These are phyloP conservation scores for Harmothoe impar DNA, from an alignment of 2,888 invertebrate species.

Conservation along the genomic window DNA sequence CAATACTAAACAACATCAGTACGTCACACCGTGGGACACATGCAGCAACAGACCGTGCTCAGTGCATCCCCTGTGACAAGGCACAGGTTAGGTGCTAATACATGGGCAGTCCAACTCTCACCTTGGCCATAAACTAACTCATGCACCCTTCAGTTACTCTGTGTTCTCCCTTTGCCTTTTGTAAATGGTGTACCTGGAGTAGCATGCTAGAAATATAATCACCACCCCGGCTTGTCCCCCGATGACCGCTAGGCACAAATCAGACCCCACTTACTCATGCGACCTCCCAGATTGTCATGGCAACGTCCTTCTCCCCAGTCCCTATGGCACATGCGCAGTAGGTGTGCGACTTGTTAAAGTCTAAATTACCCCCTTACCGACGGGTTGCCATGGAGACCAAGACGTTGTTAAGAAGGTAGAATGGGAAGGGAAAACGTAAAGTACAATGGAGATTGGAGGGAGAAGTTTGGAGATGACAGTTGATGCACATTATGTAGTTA, in stretches of 20 bases:
- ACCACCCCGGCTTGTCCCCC: neutral
- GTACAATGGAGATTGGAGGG: no score
- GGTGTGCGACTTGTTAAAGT: neutral
- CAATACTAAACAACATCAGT: no score
- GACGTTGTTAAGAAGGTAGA: neutral
- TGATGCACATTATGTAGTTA: no score
- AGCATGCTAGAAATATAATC: neutral
- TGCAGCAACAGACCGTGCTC: no score
- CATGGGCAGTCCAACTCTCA: no score
- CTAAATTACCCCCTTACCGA: neutral
- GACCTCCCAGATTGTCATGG: neutral
- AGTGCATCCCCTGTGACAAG: no score
- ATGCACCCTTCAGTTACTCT: neutral
- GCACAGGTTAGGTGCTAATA: neutral
- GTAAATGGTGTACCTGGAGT: neutral
- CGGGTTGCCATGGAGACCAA: neutral
- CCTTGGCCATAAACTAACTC: neutral
- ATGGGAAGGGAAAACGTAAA: no score
- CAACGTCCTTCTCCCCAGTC: neutral
- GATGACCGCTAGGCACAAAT: constrained; percentile 25
- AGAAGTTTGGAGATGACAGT: no score
- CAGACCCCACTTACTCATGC: constrained; percentile 25
- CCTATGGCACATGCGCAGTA: neutral
- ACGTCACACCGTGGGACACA: no score
- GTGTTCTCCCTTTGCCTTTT: neutral